Percentiles rank a stretch among this genome's conserved stretches.
Conservation (phyloP, 2,797 vertebrate species). For the Brotogeris chrysoptera region DNA sequence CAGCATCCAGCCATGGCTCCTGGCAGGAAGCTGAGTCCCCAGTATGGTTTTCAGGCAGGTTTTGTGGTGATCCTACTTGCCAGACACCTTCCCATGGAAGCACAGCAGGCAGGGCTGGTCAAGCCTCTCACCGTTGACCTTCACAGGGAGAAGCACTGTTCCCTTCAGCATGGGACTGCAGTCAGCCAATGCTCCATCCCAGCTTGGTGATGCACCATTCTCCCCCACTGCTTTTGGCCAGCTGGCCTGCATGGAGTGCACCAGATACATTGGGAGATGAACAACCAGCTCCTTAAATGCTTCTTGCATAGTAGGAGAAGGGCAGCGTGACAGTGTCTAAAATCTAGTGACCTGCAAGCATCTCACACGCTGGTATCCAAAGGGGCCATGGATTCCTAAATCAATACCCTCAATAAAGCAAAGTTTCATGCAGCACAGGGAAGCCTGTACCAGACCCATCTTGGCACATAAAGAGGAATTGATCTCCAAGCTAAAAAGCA, state of each 20-base stretch:
- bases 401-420: neutral
- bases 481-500: neutral
- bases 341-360: neutral
- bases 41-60: neutral
- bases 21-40: neutral
- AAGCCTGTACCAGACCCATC: neutral
- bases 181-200: neutral
- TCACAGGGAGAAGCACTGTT: neutral
- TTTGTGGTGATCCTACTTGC: neutral
- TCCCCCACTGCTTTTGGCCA: neutral
- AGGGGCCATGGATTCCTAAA: neutral
- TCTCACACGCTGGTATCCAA: neutral
- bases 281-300: rapidly evolving
- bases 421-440: neutral
- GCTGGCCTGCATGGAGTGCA: neutral
- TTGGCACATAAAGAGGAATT: constrained; percentile 5
- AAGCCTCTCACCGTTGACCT: too few species aligned
- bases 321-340: neutral
- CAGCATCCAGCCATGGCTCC: neutral
- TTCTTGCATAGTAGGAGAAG: neutral
- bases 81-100: neutral
- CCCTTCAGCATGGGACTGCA: rapidly evolving
- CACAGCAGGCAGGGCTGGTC: neutral
- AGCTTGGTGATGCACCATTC: neutral
- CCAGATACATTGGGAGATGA: neutral